Base-by-base conservation (phyloP, 2,888 invertebrate species). In the Sinohyriopsis cumingii region DNA sequence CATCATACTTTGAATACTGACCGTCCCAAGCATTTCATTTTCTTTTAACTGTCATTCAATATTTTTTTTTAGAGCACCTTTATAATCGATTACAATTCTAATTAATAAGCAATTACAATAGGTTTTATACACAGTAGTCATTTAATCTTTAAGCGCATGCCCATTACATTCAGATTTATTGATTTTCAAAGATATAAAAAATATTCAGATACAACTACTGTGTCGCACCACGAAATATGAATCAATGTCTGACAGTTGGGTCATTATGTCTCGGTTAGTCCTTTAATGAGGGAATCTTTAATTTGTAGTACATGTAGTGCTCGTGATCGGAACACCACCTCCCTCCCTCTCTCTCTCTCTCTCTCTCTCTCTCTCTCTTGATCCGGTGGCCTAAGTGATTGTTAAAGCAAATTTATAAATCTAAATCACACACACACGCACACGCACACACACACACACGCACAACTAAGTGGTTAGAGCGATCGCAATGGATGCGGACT, bases 291-390 rank as follows among this genome's bases (percentile, higher is more conserved):
- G n/a, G 59, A 59, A 59, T 59, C 0, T 59, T 9, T 59, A 12
- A 59, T 22, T 24, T 18, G 24, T 59, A 12, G n/a, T 9, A 67
- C 25, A 56, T 59, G 25, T 69, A 68, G 69, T 59, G 55, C 67
- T 69, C 60, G 63, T 55, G 63, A 56, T 69, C 64, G 59, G 19
- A 63, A 25, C 63, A 24, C 54, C 60, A 64, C 67, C 67, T 59
- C 67, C 70, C 64, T 63, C 60, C 60, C 62, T 69, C 68, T 73
- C 55, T 59, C 61, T 63, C 56, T 64, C 65, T 60, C 68, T 73
- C 62, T 65, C 64, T 68, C 59, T 73, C 63, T 45, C 54, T 63
- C 67, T 20, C 22, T 57, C 22, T n/a, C 57, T 5, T 7, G 4
- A 3, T n/a, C 7, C 5, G 12, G 7, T 6, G 0, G 6, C 1